phyloP scores from a whole-genome alignment of 2,797 vertebrate species.

The Antrozous pallidus region DNA sequence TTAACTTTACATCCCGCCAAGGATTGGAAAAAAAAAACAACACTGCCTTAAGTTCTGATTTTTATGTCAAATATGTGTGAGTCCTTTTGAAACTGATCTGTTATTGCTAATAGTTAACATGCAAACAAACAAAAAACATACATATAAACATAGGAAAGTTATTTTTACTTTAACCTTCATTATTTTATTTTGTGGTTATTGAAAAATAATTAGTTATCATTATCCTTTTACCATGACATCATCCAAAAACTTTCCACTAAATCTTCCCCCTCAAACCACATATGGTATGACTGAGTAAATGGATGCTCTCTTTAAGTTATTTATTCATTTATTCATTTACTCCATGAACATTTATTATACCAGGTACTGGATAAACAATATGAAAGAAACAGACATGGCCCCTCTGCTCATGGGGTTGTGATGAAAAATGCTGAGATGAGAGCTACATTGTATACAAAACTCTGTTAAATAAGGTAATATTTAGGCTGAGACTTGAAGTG shows the following conservation, averaged over 20 bases:
- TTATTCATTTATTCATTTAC: slow-evolving; percentile 25
- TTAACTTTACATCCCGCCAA: neutral
- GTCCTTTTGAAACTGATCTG: neutral
- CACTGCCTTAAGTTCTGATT: neutral
- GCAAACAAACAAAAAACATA: neutral
- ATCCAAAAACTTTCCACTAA: slow-evolving; percentile 14
- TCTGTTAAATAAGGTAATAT: neutral
- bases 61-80: slow-evolving; percentile 5
- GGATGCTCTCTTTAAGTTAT: neutral
- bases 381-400: neutral
- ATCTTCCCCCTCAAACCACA: neutral
- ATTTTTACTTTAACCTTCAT: neutral
- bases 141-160: neutral
- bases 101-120: neutral
- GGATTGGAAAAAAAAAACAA: neutral
- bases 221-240: neutral
- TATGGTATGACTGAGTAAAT: neutral
- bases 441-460: neutral
- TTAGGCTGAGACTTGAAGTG: slow-evolving; percentile 22
- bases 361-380: neutral
- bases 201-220: neutral
- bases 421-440: neutral
- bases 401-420: neutral
- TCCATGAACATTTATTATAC: neutral
- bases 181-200: neutral